Evolutionary conservation across 2,113 vertebrate species (phyloP).

Genomic region (Camelus bactrianus): DNA sequence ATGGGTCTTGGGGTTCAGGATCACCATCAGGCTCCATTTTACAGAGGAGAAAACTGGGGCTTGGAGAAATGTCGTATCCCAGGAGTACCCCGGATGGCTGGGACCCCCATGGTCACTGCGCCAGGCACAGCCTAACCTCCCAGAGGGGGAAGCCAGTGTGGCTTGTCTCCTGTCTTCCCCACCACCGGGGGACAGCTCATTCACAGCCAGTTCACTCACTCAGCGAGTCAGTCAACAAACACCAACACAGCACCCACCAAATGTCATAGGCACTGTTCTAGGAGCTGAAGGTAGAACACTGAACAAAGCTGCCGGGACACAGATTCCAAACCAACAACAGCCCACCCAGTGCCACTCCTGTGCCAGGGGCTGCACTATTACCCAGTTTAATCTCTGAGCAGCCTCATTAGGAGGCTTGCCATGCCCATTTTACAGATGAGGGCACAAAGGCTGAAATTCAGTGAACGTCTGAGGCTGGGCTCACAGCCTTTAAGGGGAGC

Average conservation of each 20-base stretch:
- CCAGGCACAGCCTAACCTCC: neutral
- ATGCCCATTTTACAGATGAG: neutral
- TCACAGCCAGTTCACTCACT: neutral
- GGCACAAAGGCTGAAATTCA: accelerated
- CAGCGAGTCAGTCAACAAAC: neutral
- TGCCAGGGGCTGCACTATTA: neutral
- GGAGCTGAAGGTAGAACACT: neutral
- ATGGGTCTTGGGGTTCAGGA: neutral
- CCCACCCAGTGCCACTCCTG: neutral
- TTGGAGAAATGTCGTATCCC: neutral
- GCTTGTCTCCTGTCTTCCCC: neutral
- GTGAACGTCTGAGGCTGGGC: accelerated
- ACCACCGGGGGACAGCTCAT: neutral
- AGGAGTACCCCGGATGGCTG: neutral
- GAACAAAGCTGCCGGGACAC: too few relatives aligned
- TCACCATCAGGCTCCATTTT: neutral
- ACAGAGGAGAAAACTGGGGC: neutral
- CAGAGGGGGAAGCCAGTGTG: neutral
- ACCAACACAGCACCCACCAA: neutral
- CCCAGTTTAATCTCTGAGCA: neutral
- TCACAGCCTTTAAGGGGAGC: neutral
- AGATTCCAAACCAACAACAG: neutral
- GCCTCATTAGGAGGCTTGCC: accelerated
- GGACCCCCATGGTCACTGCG: neutral
- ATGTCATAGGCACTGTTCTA: neutral